phyloP scores from a whole-genome alignment of 1,140 invertebrate species.

The Oscheius sp. region DNA sequence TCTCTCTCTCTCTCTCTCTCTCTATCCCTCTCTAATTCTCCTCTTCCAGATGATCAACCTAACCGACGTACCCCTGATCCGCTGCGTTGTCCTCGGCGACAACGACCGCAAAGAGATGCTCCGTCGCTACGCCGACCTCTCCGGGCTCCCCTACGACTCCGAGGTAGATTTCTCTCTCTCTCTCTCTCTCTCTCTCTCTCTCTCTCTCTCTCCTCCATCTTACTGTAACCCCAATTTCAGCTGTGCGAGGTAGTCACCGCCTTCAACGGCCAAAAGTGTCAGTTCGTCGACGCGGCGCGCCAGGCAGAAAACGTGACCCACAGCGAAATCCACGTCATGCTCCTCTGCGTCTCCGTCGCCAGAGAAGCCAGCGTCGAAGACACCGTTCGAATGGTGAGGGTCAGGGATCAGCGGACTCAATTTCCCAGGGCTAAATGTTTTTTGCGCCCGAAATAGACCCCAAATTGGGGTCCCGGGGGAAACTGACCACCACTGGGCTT shows the following conservation, averaged over 20 bases:
- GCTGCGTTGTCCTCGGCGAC: not conserved
- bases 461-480: no score
- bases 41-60: constrained; percentile 4
- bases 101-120: not conserved
- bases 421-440: no score
- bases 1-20: no score
- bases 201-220: no score
- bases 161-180: not conserved
- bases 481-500: no score
- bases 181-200: no score
- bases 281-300: not conserved
- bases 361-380: not conserved
- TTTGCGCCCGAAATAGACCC: no score
- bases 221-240: no score
- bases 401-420: no score
- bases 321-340: not conserved
- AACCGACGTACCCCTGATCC: not conserved
- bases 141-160: not conserved
- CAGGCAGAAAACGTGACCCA: not conserved
- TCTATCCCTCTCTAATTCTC: no score
- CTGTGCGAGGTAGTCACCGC: not conserved
- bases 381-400: not conserved
- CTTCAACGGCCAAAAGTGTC: not conserved
- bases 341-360: not conserved
- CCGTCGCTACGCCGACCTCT: not conserved